Conservation (phyloP, 2,113 vertebrate genomes). For the Cryptomyrus ogoouensis region DNA sequence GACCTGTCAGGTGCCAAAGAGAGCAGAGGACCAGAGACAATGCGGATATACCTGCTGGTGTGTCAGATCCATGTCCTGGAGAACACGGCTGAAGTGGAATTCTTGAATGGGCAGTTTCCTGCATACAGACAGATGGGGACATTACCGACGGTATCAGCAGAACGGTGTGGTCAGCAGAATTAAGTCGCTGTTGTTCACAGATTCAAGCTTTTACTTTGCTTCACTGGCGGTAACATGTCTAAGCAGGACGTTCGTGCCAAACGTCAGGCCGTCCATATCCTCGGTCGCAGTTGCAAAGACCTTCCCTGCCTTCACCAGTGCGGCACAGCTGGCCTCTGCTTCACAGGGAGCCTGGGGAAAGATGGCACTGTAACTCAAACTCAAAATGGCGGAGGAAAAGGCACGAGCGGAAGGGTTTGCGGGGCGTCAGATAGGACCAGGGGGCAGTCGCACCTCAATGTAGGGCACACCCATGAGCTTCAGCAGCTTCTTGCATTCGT, state of each 20-base stretch:
- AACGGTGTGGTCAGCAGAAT: neutral
- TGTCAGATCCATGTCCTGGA: slow-evolving; percentile 76
- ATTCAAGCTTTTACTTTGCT: slow-evolving; percentile 66
- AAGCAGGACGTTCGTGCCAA: slow-evolving; percentile 83
- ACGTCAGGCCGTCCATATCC: slow-evolving; percentile 95
- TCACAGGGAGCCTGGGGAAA: slow-evolving; percentile 75
- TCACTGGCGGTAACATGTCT: slow-evolving; percentile 91
- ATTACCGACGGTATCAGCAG: neutral
- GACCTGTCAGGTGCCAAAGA: neutral
- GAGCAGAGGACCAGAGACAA: neutral
- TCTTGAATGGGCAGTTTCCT: slow-evolving; percentile 95
- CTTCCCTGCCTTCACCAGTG: slow-evolving; percentile 78
- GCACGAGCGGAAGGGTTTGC: neutral
- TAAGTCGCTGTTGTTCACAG: neutral
- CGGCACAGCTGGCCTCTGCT: slow-evolving; percentile 85
- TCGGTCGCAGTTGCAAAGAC: slow-evolving; percentile 88
- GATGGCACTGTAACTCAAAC: neutral
- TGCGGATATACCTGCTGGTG: slow-evolving; percentile 64
- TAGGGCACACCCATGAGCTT: slow-evolving; percentile 87
- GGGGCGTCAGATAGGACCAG: neutral
- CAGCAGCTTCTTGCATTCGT: slow-evolving; percentile 87
- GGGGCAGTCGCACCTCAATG: slow-evolving; percentile 60
- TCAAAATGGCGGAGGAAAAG: neutral
- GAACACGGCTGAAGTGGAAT: slow-evolving; percentile 77
- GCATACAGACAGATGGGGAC: neutral